A percentile compares a stretch with the other conserved stretches of the same genome.
Evolutionary conservation across 2,888 invertebrate genomes (phyloP).

Genomic region (Pterostichus madidus): DNA sequence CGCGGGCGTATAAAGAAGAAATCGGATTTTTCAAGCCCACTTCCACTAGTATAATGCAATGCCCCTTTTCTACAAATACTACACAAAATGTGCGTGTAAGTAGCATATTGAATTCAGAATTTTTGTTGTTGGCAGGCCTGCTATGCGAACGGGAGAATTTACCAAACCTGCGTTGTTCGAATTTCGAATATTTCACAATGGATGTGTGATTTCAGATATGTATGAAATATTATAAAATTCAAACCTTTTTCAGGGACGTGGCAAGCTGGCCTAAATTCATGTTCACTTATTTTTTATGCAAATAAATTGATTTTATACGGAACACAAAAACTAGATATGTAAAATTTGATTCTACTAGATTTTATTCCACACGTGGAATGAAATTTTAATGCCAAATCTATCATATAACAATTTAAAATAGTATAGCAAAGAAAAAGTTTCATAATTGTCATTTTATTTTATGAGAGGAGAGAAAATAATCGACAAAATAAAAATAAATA

Average conservation of each 20-base stretch:
- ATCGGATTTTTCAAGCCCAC: conserved; percentile 78
- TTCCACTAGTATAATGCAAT: conserved; percentile 76
- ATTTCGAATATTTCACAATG: conserved; percentile 40
- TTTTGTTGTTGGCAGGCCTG: conserved; percentile 63
- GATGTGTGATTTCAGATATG: conserved; percentile 34
- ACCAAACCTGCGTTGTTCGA: conserved; percentile 35
- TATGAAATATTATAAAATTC: conserved; percentile 51
- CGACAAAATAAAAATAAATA: too few species aligned
- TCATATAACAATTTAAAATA: too few species aligned
- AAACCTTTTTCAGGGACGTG: conserved; percentile 13
- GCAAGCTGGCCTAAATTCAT: conserved; percentile 12
- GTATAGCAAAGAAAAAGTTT: too few species aligned
- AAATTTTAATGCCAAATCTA: too few species aligned
- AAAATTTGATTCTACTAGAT: too few species aligned
- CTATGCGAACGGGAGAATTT: conserved; percentile 35
- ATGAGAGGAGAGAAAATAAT: too few species aligned
- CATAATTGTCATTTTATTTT: too few species aligned
- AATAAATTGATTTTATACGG: background rate
- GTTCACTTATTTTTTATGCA: conserved; percentile 24
- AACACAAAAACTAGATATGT: too few species aligned
- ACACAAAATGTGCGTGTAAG: conserved; percentile 72
- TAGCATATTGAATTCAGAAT: conserved; percentile 67
- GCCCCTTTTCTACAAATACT: conserved; percentile 72
- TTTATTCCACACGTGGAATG: too few species aligned
- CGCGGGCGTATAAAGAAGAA: conserved; percentile 76